Conservation (phyloP, 2,888 invertebrate genomes). For the Rotaria socialis region DNA sequence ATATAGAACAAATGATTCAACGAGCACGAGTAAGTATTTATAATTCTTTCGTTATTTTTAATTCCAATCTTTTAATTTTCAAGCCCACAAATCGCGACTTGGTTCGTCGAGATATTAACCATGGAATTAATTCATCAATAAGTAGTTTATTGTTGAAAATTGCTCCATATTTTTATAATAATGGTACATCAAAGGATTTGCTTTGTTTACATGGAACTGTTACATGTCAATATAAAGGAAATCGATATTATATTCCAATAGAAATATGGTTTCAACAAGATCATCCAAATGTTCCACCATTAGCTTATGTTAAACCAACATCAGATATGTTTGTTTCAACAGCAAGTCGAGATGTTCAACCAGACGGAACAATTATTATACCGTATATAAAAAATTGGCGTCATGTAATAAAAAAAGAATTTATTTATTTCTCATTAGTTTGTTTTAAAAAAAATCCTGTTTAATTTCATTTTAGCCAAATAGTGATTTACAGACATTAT, state of each 20-base stretch:
- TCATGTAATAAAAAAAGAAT: conserved; percentile 51
- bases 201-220: conserved; percentile 22
- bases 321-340: conserved; percentile 73
- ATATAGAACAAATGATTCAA: background rate
- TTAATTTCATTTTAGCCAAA: conserved; percentile 63
- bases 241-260: conserved; percentile 88
- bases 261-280: conserved; percentile 93
- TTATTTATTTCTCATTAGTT: background rate
- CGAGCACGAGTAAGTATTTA: background rate
- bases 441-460: background rate
- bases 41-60: too few species aligned
- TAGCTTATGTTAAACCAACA: conserved; percentile 82
- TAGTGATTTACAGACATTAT: conserved; percentile 79
- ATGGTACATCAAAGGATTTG: background rate
- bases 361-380: conserved; percentile 69
- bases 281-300: conserved; percentile 90
- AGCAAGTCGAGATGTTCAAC: background rate
- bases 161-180: background rate
- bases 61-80: background rate
- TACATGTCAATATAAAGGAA: conserved; percentile 48
- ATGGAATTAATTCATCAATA: background rate
- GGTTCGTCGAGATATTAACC: background rate
- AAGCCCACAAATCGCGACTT: conserved; percentile 20
- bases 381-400: conserved; percentile 93
- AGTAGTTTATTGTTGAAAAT: background rate